A percentile compares a stretch with the other conserved stretches of the same genome.
phyloP scores from a whole-genome alignment of 2,888 invertebrate genomes.

The Tyria jacobaeae region DNA sequence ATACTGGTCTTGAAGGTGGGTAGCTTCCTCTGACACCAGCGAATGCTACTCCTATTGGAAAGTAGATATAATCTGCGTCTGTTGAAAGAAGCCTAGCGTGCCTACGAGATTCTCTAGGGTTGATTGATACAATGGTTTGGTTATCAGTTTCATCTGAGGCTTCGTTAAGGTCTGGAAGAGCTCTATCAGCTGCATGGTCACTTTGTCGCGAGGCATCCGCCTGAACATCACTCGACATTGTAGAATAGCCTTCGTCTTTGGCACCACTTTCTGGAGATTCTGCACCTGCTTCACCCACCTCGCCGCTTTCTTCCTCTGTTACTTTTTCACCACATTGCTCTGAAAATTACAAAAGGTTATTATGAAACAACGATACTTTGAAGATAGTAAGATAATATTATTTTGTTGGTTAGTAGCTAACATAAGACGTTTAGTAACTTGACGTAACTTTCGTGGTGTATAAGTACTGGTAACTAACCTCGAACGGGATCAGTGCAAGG shows the following conservation, averaged over 20 bases:
- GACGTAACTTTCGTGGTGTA: too few relatives aligned
- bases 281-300: constrained; percentile 89
- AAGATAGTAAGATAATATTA: neutral
- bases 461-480: constrained; percentile 53
- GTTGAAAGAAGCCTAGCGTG: constrained; percentile 86
- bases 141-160: constrained; percentile 91
- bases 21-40: constrained; percentile 90
- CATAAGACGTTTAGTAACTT: neutral
- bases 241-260: constrained; percentile 93
- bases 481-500: constrained; percentile 71
- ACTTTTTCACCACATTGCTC: constrained; percentile 71
- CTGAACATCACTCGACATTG: constrained; percentile 94
- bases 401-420: neutral
- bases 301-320: constrained; percentile 78
- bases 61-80: constrained; percentile 89
- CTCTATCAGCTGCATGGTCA: constrained; percentile 85
- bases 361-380: neutral
- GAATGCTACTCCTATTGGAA: constrained; percentile 88
- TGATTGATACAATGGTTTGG: constrained; percentile 84
- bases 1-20: constrained; percentile 89
- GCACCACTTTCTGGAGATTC: constrained; percentile 92
- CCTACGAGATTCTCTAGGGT: constrained; percentile 80
- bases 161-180: constrained; percentile 90
- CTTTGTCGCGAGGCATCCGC: constrained; percentile 89
- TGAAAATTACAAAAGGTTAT: constrained; percentile 44